Conservation (phyloP, 2,888 invertebrate species). For the Daptonema setosum region DNA sequence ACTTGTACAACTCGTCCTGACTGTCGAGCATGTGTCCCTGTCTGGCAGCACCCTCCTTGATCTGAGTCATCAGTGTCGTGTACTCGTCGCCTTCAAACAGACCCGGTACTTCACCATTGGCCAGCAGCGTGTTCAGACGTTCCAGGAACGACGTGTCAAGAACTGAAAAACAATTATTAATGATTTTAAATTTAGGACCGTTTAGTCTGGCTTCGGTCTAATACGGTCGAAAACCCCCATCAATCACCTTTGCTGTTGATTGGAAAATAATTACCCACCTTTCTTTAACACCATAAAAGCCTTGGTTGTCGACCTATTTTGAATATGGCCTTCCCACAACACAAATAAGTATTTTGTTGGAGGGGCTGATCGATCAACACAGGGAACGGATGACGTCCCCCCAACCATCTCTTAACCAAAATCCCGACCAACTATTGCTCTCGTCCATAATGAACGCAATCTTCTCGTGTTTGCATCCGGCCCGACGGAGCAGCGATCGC, state of each 20-base stretch:
- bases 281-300: too few species aligned
- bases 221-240: too few species aligned
- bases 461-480: constrained; percentile 58
- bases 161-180: constrained; percentile 38
- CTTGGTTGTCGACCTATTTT: too few species aligned
- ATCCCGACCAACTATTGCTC: constrained; percentile 43
- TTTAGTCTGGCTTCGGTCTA: too few species aligned
- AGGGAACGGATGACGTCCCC: too few species aligned
- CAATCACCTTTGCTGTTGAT: too few species aligned
- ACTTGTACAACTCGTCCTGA: constrained; percentile 92
- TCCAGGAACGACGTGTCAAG: constrained; percentile 94
- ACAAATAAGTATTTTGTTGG: too few species aligned
- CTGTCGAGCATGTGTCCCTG: constrained; percentile 96
- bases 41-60: constrained; percentile 91
- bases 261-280: too few species aligned
- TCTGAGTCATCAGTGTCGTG: constrained; percentile 95
- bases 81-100: constrained; percentile 64
- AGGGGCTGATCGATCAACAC: too few species aligned
- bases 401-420: neutral
- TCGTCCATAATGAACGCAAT: constrained; percentile 97
- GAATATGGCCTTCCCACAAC: too few species aligned
- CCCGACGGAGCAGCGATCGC: constrained; percentile 39
- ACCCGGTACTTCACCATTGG: constrained; percentile 66
- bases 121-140: constrained; percentile 91
- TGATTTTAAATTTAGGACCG: neutral